Percentiles rank a stretch among this genome's conserved stretches.
phyloP scores from a whole-genome alignment of 2,113 vertebrate genomes.

The Astur gentilis region DNA sequence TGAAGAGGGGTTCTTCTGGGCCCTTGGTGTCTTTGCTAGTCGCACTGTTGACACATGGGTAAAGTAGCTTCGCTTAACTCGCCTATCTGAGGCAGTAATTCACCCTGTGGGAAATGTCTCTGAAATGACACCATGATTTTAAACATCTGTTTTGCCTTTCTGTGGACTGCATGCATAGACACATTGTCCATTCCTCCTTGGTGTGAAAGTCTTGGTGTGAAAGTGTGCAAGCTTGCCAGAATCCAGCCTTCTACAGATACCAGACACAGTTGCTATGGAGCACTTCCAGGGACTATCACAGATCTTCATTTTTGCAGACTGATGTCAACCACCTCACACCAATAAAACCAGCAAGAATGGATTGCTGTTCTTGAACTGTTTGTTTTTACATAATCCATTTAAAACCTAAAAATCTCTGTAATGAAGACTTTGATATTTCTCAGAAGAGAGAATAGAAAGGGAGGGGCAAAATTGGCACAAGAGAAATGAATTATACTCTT shows the following conservation, averaged over 20 bases:
- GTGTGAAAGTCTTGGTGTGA: not conserved
- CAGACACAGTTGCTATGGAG: not conserved
- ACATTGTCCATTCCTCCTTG: not conserved
- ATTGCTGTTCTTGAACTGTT: not conserved
- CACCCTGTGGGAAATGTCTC: not conserved
- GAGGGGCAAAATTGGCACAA: not conserved
- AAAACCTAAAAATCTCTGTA: accelerated
- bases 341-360: not conserved
- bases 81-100: not conserved
- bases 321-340: not conserved
- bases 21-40: not conserved
- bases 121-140: not conserved
- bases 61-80: not conserved
- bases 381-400: not conserved
- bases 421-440: not conserved
- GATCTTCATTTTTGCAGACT: not conserved
- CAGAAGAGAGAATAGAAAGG: not conserved
- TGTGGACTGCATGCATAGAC: not conserved
- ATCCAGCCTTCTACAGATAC: not conserved
- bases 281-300: not conserved
- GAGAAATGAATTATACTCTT: not conserved
- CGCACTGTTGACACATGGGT: not conserved
- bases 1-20: not conserved
- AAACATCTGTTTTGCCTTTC: not conserved
- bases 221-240: not conserved